A percentile compares a stretch with the other conserved stretches of the same genome.
Conservation (phyloP, 1,140 invertebrate genomes). For the Drosophila parvula region DNA sequence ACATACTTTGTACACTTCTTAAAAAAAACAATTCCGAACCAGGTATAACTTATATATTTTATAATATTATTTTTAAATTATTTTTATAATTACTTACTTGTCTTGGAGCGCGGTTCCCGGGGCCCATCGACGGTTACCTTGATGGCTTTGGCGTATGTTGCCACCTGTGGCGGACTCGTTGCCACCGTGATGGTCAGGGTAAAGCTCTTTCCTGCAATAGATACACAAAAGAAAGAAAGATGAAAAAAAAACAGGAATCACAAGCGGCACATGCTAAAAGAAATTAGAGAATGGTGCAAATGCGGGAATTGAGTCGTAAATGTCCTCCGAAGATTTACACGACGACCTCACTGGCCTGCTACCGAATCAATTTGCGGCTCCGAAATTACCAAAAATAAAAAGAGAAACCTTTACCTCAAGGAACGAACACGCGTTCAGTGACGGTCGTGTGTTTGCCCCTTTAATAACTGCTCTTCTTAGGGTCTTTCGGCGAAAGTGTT, state of each 20-base stretch:
- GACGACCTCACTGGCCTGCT: constrained; percentile 58
- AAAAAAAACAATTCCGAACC: no score
- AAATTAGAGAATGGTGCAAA: constrained; percentile 14
- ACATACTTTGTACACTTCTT: no score
- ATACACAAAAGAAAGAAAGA: not conserved
- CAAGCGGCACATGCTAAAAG: constrained; percentile 17
- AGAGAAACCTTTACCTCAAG: not conserved
- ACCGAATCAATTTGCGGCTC: constrained; percentile 70
- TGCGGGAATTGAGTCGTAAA: constrained; percentile 50
- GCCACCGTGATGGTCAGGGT: constrained; percentile 97
- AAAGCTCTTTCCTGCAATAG: constrained; percentile 96
- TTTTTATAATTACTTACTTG: constrained; percentile 90
- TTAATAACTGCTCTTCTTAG: constrained; percentile 5
- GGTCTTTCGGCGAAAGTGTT: constrained; percentile 23
- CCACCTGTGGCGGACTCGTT: constrained; percentile 95
- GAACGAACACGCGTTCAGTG: constrained; percentile 24
- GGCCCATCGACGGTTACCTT: constrained; percentile 99
- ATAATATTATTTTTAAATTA: not conserved
- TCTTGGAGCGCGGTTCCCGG: constrained; percentile 97
- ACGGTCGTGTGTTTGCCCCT: constrained; percentile 6
- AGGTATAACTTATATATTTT: no score
- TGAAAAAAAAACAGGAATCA: not conserved
- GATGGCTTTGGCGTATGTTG: constrained; percentile 98
- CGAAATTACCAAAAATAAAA: constrained; percentile 33
- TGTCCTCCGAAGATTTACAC: constrained; percentile 66